Evolutionary conservation across 1,140 invertebrate species (phyloP).

Genomic region (Capitella teleta): DNA sequence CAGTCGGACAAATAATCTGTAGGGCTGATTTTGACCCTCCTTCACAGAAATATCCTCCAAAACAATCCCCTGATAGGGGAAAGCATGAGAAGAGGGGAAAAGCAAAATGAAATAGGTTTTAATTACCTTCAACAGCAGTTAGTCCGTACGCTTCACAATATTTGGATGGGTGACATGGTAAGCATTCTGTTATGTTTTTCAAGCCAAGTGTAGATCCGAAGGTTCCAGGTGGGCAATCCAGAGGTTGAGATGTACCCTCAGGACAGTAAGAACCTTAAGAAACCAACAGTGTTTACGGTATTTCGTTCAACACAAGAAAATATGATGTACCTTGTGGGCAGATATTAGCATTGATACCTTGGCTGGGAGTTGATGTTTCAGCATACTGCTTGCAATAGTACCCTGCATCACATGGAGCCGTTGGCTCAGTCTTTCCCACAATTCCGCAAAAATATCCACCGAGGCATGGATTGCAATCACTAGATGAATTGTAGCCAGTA

Average conservation of each 20-base stretch:
- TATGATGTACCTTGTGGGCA: conserved; percentile 20
- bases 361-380: conserved; percentile 23
- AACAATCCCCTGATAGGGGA: conserved; percentile 14
- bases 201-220: conserved; percentile 14
- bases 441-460: conserved; percentile 30
- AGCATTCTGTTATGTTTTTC: conserved; percentile 24
- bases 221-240: conserved; percentile 22
- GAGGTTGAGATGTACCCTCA: conserved; percentile 18
- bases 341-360: conserved; percentile 23
- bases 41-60: conserved; percentile 26
- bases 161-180: conserved; percentile 21
- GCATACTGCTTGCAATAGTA: conserved; percentile 15
- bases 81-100: neutral
- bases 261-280: conserved; percentile 25
- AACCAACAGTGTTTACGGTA: neutral
- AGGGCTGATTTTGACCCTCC: neutral
- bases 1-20: conserved; percentile 2
- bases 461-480: conserved; percentile 26
- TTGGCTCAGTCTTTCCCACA: conserved; percentile 24
- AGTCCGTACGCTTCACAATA: conserved; percentile 28
- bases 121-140: conserved; percentile 3
- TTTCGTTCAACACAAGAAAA: neutral
- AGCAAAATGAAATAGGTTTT: neutral
- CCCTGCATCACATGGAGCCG: conserved; percentile 14
- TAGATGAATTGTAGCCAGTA: conserved; percentile 15